phyloP scores from a whole-genome alignment of 2,113 vertebrate genomes.

The Falcunculus frontatus region DNA sequence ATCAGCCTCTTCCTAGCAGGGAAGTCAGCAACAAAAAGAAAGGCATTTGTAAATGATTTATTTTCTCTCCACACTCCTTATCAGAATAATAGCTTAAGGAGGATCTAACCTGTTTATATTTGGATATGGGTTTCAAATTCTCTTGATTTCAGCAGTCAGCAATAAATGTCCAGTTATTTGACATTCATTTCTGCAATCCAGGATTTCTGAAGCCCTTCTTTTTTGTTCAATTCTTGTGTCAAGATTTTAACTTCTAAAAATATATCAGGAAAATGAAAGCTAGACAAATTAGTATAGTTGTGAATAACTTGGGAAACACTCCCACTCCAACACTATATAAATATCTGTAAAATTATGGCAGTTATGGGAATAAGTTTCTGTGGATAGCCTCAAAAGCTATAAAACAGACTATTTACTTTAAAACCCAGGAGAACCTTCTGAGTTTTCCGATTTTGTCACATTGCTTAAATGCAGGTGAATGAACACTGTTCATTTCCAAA shows the following conservation, averaged over 20 bases:
- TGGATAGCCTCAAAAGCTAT: neutral
- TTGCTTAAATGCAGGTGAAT: neutral
- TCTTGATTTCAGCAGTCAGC: neutral
- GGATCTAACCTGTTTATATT: neutral
- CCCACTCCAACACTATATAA: neutral
- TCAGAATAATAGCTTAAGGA: neutral
- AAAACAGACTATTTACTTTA: neutral
- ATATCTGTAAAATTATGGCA: neutral
- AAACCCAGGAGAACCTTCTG: neutral
- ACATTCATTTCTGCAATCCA: neutral
- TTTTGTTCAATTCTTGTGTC: neutral
- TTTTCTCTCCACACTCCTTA: neutral
- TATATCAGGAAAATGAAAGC: neutral
- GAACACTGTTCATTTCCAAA: neutral
- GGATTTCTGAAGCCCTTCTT: neutral
- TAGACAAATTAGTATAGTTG: neutral
- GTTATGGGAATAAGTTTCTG: neutral
- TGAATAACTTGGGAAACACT: neutral
- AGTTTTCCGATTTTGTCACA: neutral
- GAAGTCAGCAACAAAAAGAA: neutral
- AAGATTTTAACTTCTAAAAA: neutral
- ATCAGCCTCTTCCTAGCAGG: neutral
- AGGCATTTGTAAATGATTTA: neutral
- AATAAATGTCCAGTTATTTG: neutral
- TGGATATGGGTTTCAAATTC: neutral